Base-by-base conservation (phyloP, 1,140 invertebrate species). In the Nixonia krombeini region DNA sequence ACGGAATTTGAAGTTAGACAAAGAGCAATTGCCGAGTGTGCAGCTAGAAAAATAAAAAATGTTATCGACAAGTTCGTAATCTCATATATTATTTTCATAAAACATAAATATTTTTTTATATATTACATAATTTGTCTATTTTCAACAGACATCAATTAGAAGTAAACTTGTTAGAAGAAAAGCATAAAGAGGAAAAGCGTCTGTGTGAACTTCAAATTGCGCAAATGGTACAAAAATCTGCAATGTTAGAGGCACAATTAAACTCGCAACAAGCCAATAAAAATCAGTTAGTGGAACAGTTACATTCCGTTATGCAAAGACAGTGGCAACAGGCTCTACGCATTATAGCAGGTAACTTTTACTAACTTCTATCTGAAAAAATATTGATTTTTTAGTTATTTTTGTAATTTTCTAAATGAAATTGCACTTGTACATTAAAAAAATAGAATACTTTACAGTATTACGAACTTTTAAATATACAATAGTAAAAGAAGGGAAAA, bases 271-370 rank as follows among this genome's bases (percentile, higher is more conserved):
- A 87, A 26, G 81, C 85, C 5, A 86, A 84, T 46, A 87, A 89
- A 76, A 88, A 88, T 1, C 86, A 90, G 64, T 87, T 93, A 38
- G 91, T 91, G 0, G 86, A 91, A 53, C 90, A 92, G 75, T 79
- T 94, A 62, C 91, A 93, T 79, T 87, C 86, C 33, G 89, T 93
- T 0, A 93, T 94, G 92, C 89, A 94, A 81, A 87, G 88, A 28
- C 92, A 93, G 73, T 93, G 91, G 91, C 86, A 90, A 37, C 90
- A 93, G 81, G 91, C 91, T 13, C 75, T 93, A 10, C 87, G 87
- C 58, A 92, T 93, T 53, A 89, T 94, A 33, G 90, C 89, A 47
- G 85, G 86, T 56, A 83, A 72, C 35, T 41, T 45, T 46, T 46
- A 2, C 2, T 69, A 17, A 52, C 38, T 12, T 25, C 12, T 37